Conservation (phyloP, 2,797 vertebrate species). For the Acipenser oxyrinchus region DNA sequence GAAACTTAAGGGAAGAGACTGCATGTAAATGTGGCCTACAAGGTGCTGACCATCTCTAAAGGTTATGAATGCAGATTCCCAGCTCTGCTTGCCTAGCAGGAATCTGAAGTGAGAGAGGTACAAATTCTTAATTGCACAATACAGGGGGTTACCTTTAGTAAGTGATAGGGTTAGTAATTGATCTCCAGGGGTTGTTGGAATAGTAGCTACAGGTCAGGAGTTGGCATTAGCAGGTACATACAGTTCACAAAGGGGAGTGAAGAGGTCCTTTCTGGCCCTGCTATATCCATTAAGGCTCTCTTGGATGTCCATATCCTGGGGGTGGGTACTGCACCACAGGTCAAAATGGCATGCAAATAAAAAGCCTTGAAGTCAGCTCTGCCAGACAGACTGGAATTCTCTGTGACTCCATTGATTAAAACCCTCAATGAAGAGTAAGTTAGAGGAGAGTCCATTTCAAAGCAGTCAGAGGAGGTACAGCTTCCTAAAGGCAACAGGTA, state of each 20-base stretch:
- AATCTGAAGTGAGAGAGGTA: not conserved
- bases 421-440: slow-evolving; percentile 2
- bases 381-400: slow-evolving; percentile 2
- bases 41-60: not conserved
- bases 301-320: slow-evolving; percentile 7
- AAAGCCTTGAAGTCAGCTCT: not conserved
- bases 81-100: not conserved
- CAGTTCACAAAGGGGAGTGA: not conserved
- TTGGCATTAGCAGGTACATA: not conserved
- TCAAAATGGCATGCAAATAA: slow-evolving; percentile 10
- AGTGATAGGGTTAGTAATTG: not conserved
- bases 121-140: not conserved
- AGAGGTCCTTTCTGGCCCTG: slow-evolving; percentile 11
- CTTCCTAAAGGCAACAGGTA: too few relatives aligned
- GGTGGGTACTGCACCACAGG: slow-evolving; percentile 1
- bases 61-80: not conserved
- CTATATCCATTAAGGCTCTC: slow-evolving; percentile 14
- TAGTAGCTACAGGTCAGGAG: slow-evolving; percentile 18
- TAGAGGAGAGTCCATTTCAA: not conserved
- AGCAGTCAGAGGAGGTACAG: too few relatives aligned
- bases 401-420: too few relatives aligned
- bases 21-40: not conserved
- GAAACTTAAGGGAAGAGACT: not conserved
- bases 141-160: not conserved
- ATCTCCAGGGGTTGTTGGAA: not conserved